Conservation (phyloP, 2,797 vertebrate species). For the Lacerta viridis region DNA sequence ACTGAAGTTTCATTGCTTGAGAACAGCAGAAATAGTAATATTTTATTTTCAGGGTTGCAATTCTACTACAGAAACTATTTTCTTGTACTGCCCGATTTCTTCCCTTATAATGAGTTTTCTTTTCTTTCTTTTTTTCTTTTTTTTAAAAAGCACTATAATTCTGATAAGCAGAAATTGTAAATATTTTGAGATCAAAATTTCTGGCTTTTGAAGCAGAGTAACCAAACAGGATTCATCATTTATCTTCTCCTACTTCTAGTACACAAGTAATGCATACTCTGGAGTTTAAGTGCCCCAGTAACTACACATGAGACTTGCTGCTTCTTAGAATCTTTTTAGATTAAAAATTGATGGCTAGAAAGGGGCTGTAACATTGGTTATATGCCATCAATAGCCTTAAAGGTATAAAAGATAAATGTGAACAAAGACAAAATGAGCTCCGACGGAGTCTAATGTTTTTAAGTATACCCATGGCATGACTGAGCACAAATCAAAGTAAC, state of each 20-base stretch:
- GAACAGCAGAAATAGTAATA: constrained; percentile 33
- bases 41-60: background rate
- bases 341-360: constrained; percentile 86
- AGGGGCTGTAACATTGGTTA: constrained; percentile 82
- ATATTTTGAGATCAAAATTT: constrained; percentile 55
- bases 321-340: constrained; percentile 78
- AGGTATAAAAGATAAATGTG: constrained; percentile 84
- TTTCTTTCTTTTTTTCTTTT: background rate
- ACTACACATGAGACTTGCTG: constrained; percentile 73
- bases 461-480: constrained; percentile 86
- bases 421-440: constrained; percentile 81
- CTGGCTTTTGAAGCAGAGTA: constrained; percentile 55
- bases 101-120: background rate
- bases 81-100: background rate
- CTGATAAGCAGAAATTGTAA: constrained; percentile 19
- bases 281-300: constrained; percentile 70
- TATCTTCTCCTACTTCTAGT: constrained; percentile 56
- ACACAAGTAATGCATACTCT: constrained; percentile 55
- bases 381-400: constrained; percentile 81
- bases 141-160: background rate
- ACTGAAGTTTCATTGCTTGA: background rate
- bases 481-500: constrained; percentile 95
- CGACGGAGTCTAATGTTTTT: constrained; percentile 86
- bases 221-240: constrained; percentile 42
- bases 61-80: background rate